Conservation (phyloP, 2,113 vertebrate species). For the Mohoua ochrocephala region DNA sequence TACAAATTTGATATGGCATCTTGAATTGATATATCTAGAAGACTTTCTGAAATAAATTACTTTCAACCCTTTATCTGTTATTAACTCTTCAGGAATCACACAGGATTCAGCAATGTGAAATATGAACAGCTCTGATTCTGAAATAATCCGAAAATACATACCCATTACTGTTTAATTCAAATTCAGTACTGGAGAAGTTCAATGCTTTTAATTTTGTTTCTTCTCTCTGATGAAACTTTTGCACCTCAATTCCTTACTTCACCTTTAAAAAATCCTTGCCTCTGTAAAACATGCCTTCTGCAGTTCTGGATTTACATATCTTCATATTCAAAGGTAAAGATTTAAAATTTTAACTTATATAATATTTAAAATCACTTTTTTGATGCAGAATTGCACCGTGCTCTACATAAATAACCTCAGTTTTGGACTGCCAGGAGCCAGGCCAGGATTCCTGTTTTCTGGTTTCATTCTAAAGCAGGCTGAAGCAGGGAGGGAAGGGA, state of each 20-base stretch:
- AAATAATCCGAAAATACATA: not conserved
- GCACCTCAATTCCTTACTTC: not conserved
- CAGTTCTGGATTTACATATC: not conserved
- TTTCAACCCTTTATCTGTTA: not conserved
- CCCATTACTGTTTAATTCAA: not conserved
- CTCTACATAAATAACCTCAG: not conserved
- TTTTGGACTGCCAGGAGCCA: not conserved
- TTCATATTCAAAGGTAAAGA: not conserved
- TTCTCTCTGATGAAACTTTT: not conserved
- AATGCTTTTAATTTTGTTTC: not conserved
- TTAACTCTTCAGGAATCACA: constrained; percentile 28
- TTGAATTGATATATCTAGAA: constrained; percentile 4
- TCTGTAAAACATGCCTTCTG: not conserved
- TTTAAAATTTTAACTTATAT: not conserved
- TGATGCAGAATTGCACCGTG: not conserved
- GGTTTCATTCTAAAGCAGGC: not conserved
- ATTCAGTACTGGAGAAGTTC: not conserved
- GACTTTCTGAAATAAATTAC: constrained; percentile 18
- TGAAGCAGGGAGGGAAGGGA: not conserved
- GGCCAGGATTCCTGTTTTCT: not conserved
- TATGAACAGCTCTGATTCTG: not conserved
- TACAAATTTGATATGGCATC: not conserved
- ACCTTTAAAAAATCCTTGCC: not conserved
- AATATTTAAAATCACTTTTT: not conserved
- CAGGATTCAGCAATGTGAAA: not conserved